Percentiles rank a stretch among this genome's conserved stretches.
Conservation (phyloP, 2,113 vertebrate genomes). For the Mormoops blainvillei region DNA sequence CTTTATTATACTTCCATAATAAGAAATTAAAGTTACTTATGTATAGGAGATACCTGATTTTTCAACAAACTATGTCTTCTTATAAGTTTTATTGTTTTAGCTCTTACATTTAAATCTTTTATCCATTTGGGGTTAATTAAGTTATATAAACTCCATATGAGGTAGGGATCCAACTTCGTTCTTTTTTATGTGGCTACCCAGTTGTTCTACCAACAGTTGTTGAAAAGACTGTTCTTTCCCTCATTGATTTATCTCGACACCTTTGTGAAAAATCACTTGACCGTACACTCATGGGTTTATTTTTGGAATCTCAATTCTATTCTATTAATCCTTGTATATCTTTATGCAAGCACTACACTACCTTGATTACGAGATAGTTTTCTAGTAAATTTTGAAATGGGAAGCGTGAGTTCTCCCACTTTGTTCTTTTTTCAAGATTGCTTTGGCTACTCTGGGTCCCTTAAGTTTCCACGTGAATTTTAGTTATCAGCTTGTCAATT, state of each 20-base stretch:
- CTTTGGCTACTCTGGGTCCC: not conserved
- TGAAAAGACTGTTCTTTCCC: not conserved
- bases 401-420: not conserved
- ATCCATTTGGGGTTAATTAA: not conserved
- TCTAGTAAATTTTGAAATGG: not conserved
- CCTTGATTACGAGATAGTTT: not conserved
- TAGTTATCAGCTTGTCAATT: not conserved
- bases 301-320: not conserved
- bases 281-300: not conserved
- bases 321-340: not conserved
- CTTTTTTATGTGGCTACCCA: not conserved
- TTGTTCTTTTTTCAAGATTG: not conserved
- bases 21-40: not conserved
- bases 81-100: not conserved
- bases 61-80: not conserved
- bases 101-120: not conserved
- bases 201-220: not conserved
- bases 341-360: not conserved
- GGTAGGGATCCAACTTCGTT: not conserved
- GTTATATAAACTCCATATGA: not conserved
- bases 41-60: not conserved
- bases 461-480: not conserved
- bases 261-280: not conserved
- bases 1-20: not conserved
- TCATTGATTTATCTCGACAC: not conserved